Conservation (phyloP, 2,888 invertebrate species). For the Spisula solida region DNA sequence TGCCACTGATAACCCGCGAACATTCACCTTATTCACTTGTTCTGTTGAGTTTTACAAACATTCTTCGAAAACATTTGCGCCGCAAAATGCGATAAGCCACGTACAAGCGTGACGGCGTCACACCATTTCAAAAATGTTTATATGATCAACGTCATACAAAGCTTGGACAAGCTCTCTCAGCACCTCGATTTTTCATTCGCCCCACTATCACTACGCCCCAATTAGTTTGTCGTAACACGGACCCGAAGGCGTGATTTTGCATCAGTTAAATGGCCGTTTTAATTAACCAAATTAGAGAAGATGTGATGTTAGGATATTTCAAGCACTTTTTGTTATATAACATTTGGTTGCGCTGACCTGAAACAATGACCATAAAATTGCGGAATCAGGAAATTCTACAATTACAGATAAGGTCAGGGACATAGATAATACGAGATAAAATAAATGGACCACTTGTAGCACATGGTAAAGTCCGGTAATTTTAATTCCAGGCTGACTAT, state of each 20-base stretch:
- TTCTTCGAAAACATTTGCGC: neutral
- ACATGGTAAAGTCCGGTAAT: too few species aligned
- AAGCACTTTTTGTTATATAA: constrained; percentile 45
- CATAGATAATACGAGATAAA: neutral
- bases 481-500: too few species aligned
- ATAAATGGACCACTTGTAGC: neutral
- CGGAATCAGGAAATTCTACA: constrained; percentile 17
- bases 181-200: constrained; percentile 54
- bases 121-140: constrained; percentile 29
- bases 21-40: too few species aligned
- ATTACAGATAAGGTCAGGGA: constrained; percentile 14
- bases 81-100: neutral
- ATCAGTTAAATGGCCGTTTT: constrained; percentile 64
- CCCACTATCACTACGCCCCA: constrained; percentile 52
- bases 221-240: constrained; percentile 47
- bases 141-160: constrained; percentile 4
- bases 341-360: constrained; percentile 41
- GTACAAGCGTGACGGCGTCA: constrained; percentile 13
- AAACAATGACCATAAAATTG: constrained; percentile 56
- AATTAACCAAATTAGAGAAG: constrained; percentile 69
- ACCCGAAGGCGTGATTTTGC: constrained; percentile 58
- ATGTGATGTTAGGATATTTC: constrained; percentile 67
- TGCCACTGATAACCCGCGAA: too few species aligned
- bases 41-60: neutral
- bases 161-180: constrained; percentile 45